These are phyloP conservation scores for Deilephila porcellus DNA, from an alignment of 2,888 invertebrate species.

Conservation along the genomic window DNA sequence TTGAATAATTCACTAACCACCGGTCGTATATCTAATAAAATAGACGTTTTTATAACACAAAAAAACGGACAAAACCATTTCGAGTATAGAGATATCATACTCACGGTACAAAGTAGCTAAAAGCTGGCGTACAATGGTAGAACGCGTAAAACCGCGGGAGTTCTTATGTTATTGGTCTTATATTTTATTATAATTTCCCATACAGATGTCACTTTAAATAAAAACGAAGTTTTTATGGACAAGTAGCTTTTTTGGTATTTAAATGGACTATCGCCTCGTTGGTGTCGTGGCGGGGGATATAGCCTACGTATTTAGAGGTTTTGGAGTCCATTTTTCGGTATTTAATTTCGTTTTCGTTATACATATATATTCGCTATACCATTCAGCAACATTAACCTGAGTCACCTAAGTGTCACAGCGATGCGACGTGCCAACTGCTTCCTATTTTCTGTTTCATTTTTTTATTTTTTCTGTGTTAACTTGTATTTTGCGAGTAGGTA, in stretches of 20 bases:
- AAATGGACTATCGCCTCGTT: background rate
- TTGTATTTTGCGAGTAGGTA: too few species aligned
- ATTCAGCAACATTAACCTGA: too few species aligned
- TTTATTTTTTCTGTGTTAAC: too few species aligned
- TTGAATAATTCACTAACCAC: conserved; percentile 16
- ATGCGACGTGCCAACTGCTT: too few species aligned
- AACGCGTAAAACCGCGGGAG: conserved; percentile 28
- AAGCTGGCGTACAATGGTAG: conserved; percentile 22
- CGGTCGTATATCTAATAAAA: conserved; percentile 33
- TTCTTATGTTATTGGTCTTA: conserved; percentile 26
- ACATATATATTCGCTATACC: too few species aligned
- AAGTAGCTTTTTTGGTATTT: conserved; percentile 15
- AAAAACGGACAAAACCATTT: conserved; percentile 22
- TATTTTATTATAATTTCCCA: conserved; percentile 40
- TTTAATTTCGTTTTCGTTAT: background rate
- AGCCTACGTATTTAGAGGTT: background rate
- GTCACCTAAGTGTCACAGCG: too few species aligned
- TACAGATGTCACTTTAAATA: conserved; percentile 37
- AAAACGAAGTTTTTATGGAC: conserved; percentile 25
- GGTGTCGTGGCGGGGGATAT: background rate
- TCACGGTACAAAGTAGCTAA: conserved; percentile 6
- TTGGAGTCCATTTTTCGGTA: background rate
- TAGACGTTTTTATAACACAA: conserved; percentile 31
- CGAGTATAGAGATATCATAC: conserved; percentile 18
- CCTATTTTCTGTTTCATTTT: too few species aligned